These are phyloP conservation scores for Apostichopus californicus DNA, from an alignment of 35 echinoderm and acorn worm species.

Conservation along the genomic window DNA sequence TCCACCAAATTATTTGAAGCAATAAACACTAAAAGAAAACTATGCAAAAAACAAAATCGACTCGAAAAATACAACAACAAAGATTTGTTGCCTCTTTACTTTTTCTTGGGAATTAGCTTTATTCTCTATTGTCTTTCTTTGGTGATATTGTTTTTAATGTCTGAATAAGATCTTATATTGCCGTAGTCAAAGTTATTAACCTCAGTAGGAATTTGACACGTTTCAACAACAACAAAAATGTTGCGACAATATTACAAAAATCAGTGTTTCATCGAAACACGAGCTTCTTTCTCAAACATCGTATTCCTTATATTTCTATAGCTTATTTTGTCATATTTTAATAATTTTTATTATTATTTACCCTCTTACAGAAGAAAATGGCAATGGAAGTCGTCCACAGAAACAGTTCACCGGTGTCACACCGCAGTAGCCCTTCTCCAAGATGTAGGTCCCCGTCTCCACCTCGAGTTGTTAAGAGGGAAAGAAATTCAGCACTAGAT, in stretches of 20 bases:
- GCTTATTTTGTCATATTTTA: neutral
- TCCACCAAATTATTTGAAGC: too few species aligned
- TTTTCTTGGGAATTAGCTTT: too few species aligned
- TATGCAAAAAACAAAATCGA: too few species aligned
- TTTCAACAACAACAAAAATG: too few species aligned
- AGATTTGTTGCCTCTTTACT: too few species aligned
- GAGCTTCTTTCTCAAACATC: neutral
- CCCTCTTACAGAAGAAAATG: neutral
- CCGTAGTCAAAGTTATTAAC: too few species aligned
- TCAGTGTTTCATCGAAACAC: neutral
- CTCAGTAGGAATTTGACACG: too few species aligned
- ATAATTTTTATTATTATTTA: neutral
- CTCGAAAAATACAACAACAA: too few species aligned
- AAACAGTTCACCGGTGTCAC: slow-evolving; percentile 3
- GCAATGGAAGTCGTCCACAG: slow-evolving; percentile 41
- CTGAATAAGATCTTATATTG: too few species aligned
- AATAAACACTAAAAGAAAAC: too few species aligned
- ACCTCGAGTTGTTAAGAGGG: slow-evolving; percentile 17
- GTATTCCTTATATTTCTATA: neutral
- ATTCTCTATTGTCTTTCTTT: too few species aligned
- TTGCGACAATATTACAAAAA: neutral
- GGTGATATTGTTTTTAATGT: too few species aligned
- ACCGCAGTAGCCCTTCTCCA: slow-evolving; percentile 45
- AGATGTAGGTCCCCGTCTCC: slow-evolving; percentile 23
- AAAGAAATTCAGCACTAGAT: slow-evolving; percentile 70